Evolutionary conservation across 37 sponge, comb jelly and placozoan species (phyloP), one percentile per base, ranked within the genome.

Genomic region (Axinella damicornis): DNA sequence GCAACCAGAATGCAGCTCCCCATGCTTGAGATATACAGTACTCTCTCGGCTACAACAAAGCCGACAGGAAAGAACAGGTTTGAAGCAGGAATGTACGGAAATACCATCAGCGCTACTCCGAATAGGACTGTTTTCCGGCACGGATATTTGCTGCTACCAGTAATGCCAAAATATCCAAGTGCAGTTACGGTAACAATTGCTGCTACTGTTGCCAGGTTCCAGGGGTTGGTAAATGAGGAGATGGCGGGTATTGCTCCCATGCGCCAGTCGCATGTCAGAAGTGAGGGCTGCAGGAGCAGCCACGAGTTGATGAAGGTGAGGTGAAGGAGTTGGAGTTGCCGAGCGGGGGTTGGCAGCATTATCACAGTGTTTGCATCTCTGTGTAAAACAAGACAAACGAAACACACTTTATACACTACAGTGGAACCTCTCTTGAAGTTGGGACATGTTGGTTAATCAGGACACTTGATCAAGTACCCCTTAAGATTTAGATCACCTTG

Each of bases 61-160:
- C 98, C 98, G 39, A 97, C 98, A 18, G 94, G 94, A 35, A 97
- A 97, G 85, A 97, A 93, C 17, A 97, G 84, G 78, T 97, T 97
- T n/a, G 94, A 95, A 57, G 98, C 98, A 28, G 98, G 98, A n/a
- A 97, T 31, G 81, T 85, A 97, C 25, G 98, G 98, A 55, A 97
- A 91, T 18, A 93, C 71, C 37, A 95, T 72, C 32, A 97, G 69
- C 46, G 92, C 77, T 20, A 97, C 77, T n/a, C 81, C 86, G 74
- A 89, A 40, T 17, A 92, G 34, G 25, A 90, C 85, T 16, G 39
- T 15, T 32, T 85, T 91, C 53, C 30, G 57, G 25, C 35, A 46
- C 9, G 46, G 46, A 46, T 46, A 38, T 22, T 22, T 69, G 4
- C 46, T 46, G 46, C 9, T 46, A 46, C 46, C 9, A 9, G 46